Evolutionary conservation across 2,888 invertebrate genomes (phyloP).

Genomic region (Chalcosyrphus nemorum): DNA sequence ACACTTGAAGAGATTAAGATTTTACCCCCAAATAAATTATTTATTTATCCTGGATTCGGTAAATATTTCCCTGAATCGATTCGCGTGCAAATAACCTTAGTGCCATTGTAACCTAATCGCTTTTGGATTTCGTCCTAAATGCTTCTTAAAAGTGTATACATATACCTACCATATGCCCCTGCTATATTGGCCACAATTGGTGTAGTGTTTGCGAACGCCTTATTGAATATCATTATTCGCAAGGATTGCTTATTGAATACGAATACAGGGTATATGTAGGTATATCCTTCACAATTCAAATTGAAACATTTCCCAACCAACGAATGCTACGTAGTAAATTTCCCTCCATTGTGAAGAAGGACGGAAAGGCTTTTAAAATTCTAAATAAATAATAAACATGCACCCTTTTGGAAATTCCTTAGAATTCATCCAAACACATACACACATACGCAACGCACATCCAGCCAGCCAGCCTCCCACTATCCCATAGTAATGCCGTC

Average conservation of each 20-base stretch:
- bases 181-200: slow-evolving; percentile 36
- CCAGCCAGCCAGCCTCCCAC: background rate
- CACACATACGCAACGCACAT: slow-evolving; percentile 6
- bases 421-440: slow-evolving; percentile 26
- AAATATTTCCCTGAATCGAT: slow-evolving; percentile 23
- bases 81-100: slow-evolving; percentile 20
- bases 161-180: background rate
- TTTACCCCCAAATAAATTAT: background rate
- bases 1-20: too few species aligned
- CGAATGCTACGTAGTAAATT: slow-evolving; percentile 22
- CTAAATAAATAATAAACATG: slow-evolving; percentile 72
- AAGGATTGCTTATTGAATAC: slow-evolving; percentile 63
- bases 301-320: slow-evolving; percentile 58
- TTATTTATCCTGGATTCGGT: background rate
- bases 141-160: slow-evolving; percentile 6
- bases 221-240: slow-evolving; percentile 63
- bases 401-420: slow-evolving; percentile 63
- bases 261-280: slow-evolving; percentile 24
- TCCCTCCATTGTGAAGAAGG: slow-evolving; percentile 23
- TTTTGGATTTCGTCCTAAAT: slow-evolving; percentile 57
- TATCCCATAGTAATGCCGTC: slow-evolving; percentile 32
- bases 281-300: slow-evolving; percentile 23
- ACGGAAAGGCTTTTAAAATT: slow-evolving; percentile 64
- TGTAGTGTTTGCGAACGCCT: slow-evolving; percentile 44
- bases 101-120: slow-evolving; percentile 57